Percentiles rank a stretch among this genome's conserved stretches.
These are phyloP conservation scores for Timema cristinae DNA, from an alignment of 2,888 invertebrate species.

Conservation along the genomic window DNA sequence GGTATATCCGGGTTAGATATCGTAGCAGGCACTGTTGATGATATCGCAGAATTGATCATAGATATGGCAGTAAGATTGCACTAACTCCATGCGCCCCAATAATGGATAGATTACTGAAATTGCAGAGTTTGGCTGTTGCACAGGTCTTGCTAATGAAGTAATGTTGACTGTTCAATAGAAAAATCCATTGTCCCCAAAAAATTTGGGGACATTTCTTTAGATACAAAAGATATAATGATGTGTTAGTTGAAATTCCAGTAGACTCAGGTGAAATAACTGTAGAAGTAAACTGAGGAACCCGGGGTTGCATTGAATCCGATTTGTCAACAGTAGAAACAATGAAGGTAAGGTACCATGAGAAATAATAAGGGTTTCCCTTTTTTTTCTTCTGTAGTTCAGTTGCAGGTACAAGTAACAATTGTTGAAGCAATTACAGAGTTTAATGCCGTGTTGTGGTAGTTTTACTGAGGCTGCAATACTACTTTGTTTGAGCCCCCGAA, in stretches of 20 bases:
- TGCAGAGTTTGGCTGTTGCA: not conserved
- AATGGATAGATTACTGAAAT: constrained; percentile 9
- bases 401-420: not conserved
- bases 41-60: constrained; percentile 21
- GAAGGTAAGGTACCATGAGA: not conserved
- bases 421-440: constrained; percentile 19
- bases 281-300: not conserved
- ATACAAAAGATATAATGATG: not conserved
- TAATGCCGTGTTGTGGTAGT: constrained; percentile 9
- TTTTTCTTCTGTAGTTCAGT: not conserved
- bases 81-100: constrained; percentile 15
- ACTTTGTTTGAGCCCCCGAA: not conserved
- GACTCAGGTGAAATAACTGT: not conserved
- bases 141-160: constrained; percentile 6
- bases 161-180: not conserved
- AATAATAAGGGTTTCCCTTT: no score
- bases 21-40: constrained; percentile 19
- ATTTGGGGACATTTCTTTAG: not conserved
- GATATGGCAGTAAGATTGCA: constrained; percentile 20
- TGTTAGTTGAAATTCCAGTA: not conserved
- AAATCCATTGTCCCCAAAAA: not conserved
- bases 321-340: not conserved
- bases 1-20: constrained; percentile 16
- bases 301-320: constrained; percentile 30
- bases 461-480: not conserved